Percentiles rank a stretch among this genome's conserved stretches.
These are phyloP conservation scores for Drosophila maculinotata DNA, from an alignment of 2,888 invertebrate species.

Conservation along the genomic window DNA sequence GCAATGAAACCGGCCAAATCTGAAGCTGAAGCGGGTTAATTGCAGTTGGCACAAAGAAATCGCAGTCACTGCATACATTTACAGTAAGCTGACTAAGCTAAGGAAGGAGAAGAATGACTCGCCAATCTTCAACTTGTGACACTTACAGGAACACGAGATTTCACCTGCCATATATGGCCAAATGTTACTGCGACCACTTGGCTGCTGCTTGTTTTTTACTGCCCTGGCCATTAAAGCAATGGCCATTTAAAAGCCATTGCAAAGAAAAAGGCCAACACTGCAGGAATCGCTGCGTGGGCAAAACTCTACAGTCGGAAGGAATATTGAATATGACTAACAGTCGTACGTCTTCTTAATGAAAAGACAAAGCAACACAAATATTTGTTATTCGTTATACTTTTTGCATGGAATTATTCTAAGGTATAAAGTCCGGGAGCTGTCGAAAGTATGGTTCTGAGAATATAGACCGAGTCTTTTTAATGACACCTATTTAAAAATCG, in stretches of 20 bases:
- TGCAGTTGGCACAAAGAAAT: constrained; percentile 70
- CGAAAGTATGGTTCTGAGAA: too few species aligned
- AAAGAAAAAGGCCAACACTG: constrained; percentile 40
- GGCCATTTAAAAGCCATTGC: constrained; percentile 63
- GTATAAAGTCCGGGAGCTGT: too few species aligned
- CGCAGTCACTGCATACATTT: constrained; percentile 58
- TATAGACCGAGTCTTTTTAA: too few species aligned
- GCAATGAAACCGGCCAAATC: constrained; percentile 21
- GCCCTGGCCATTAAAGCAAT: constrained; percentile 12
- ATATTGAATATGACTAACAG: background rate
- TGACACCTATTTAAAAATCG: too few species aligned
- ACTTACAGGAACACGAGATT: constrained; percentile 54
- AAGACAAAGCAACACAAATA: too few species aligned
- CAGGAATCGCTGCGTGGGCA: constrained; percentile 61
- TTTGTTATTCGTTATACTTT: too few species aligned
- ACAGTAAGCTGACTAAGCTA: constrained; percentile 62
- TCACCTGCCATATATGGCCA: constrained; percentile 69
- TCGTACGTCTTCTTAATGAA: too few species aligned
- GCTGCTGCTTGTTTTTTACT: constrained; percentile 34
- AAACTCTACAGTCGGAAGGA: constrained; percentile 10
- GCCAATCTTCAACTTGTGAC: constrained; percentile 31
- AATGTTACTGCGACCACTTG: constrained; percentile 42
- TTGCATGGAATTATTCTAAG: too few species aligned
- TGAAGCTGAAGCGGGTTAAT: constrained; percentile 72
- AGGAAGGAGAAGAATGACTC: constrained; percentile 55